phyloP scores from a whole-genome alignment of 2,797 vertebrate species.

The Huso huso region DNA sequence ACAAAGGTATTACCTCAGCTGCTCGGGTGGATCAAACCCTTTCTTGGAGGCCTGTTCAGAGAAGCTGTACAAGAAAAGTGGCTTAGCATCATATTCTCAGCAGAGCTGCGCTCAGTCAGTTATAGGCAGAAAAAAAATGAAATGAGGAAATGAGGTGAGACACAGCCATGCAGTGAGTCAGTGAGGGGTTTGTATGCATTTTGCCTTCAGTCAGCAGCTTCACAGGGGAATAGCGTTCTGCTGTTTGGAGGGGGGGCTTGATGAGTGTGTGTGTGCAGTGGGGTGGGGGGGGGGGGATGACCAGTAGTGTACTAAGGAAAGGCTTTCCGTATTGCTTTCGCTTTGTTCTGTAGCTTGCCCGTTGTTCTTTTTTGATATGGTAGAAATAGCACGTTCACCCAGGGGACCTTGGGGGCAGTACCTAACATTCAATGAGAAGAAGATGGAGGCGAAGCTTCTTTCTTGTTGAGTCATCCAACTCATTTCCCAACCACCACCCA shows the following conservation, averaged over 20 bases:
- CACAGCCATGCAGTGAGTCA: conserved; percentile 26
- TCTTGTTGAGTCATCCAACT: conserved; percentile 11
- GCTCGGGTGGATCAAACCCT: conserved; percentile 62
- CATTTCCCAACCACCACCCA: neutral
- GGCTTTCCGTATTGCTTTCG: conserved; percentile 12
- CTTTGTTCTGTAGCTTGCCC: conserved; percentile 19
- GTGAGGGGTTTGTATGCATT: conserved; percentile 24
- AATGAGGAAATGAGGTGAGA: conserved; percentile 46
- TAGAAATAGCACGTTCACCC: conserved; percentile 31
- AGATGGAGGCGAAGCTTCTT: neutral
- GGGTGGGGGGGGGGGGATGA: neutral
- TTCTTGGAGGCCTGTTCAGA: conserved; percentile 54
- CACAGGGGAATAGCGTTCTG: conserved; percentile 23
- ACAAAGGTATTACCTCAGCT: conserved; percentile 75
- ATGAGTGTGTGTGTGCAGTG: conserved; percentile 19
- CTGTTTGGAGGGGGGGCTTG: conserved; percentile 11
- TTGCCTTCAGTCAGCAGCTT: conserved; percentile 23
- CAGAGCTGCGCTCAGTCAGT: conserved; percentile 43
- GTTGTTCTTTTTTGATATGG: conserved; percentile 30
- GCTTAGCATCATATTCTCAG: conserved; percentile 54
- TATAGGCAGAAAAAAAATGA: conserved; percentile 23
- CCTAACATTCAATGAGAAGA: neutral
- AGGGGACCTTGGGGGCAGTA: conserved; percentile 10
- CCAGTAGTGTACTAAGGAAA: neutral
- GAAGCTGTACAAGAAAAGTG: conserved; percentile 60